phyloP scores from a whole-genome alignment of 53 echinoderm and acorn worm genomes.

The Temnopleurus reevesii region DNA sequence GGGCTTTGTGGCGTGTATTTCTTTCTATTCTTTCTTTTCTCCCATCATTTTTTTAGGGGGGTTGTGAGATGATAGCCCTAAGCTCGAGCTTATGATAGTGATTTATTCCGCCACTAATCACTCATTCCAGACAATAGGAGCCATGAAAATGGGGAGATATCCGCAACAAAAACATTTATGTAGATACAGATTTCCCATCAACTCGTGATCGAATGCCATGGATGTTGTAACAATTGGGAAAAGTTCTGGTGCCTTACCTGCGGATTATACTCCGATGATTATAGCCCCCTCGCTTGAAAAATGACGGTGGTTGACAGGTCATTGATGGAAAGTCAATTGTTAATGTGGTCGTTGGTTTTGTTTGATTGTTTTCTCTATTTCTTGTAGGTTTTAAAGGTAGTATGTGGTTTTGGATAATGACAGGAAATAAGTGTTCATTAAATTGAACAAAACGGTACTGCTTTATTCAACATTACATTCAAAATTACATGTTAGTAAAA shows the following conservation, averaged over 20 bases:
- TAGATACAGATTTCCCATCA: constrained; percentile 40
- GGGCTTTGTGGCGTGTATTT: neutral
- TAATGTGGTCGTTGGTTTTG: neutral
- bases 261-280: neutral
- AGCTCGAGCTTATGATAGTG: constrained; percentile 40
- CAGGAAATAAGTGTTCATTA: too few relatives aligned
- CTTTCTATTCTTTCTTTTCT: neutral
- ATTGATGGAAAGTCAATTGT: neutral
- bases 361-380: neutral
- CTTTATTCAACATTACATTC: too few relatives aligned
- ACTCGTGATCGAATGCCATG: constrained; percentile 17
- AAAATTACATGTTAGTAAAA: too few relatives aligned
- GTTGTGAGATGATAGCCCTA: neutral
- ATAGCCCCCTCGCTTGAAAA: constrained; percentile 5
- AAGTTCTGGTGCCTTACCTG: neutral
- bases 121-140: neutral
- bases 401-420: too few relatives aligned
- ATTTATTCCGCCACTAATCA: constrained; percentile 40
- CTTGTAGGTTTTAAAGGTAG: too few relatives aligned
- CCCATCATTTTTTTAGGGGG: neutral
- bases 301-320: constrained; percentile 8
- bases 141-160: neutral
- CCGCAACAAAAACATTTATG: constrained; percentile 45
- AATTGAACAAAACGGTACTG: too few relatives aligned
- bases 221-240: constrained; percentile 5